Base-by-base conservation (phyloP, 2,113 vertebrate species). In the Peucedramus taeniatus region DNA sequence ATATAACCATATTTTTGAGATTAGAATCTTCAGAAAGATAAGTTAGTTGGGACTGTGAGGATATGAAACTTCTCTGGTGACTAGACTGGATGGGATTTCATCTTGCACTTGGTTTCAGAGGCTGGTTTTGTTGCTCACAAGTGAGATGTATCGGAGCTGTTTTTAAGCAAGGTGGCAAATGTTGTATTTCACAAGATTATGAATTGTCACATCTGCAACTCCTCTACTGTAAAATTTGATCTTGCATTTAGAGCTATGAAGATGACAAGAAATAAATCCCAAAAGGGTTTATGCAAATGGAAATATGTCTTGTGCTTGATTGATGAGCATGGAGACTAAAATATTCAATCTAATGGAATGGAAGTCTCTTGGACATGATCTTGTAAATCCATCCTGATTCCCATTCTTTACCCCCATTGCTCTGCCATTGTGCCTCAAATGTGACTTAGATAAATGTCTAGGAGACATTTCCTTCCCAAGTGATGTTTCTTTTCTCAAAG, bases 1-100 rank as follows among this genome's bases (percentile, higher is more conserved):
- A 92, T 89, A 87, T 87, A 94, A 93, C 91, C 89, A 42, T 87
- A 44, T 63, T 96, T 97, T 96, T 95, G 95, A 97, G 95, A 97
- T 93, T 91, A 91, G 81, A 79, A 71, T 86, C 85, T 85, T 49
- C 70, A 79, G 77, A 66, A 89, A 66, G 63, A 91, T 88, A 72
- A 75, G 68, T 85, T 89, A 45, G 81, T 86, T 92, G 78, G 91
- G 83, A 26, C 57, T 40, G 76, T 57, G 82, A 81, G 80, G 53
- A 14, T 72, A 24, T 45, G 85, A 90, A 81, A 71, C 16, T 40
- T 72, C 57, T 71, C 76, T 84, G 85, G 66, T 86, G 40, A 89
- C 94, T 82, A 70, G 71, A 18, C 50, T 65, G 89, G 59, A 30
- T 63, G 91, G 89, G 72, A 66, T 86, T 77, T 90, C 51, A 26